Conservation (phyloP, 2,888 invertebrate genomes). For the Eumerus sabulonum region DNA sequence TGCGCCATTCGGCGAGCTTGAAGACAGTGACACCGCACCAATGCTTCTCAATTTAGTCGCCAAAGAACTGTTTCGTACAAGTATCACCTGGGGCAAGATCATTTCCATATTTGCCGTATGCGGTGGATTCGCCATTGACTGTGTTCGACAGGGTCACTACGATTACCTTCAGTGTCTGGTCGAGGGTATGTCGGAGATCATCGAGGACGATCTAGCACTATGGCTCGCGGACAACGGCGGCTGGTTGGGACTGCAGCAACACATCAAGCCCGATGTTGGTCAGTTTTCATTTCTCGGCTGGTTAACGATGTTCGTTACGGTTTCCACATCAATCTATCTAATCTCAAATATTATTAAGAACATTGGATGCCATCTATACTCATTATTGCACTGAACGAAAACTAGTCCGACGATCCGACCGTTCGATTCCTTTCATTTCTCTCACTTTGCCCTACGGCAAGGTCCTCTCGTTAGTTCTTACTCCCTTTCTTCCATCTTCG, state of each 20-base stretch:
- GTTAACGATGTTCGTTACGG: conserved; percentile 76
- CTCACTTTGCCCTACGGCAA: too few species aligned
- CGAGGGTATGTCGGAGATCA: conserved; percentile 87
- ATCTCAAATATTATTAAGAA: conserved; percentile 76
- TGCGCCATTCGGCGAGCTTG: conserved; percentile 82
- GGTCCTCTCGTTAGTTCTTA: too few species aligned
- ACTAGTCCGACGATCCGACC: too few species aligned
- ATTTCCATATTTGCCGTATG: conserved; percentile 90
- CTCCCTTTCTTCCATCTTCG: too few species aligned
- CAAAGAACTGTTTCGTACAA: conserved; percentile 84
- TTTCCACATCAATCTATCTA: conserved; percentile 76
- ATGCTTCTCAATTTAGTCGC: conserved; percentile 84
- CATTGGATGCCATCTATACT: conserved; percentile 77
- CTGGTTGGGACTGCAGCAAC: conserved; percentile 81
- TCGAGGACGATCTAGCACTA: conserved; percentile 83
- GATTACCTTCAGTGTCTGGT: conserved; percentile 88
- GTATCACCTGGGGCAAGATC: conserved; percentile 89
- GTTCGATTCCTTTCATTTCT: too few species aligned
- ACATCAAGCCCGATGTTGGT: conserved; percentile 75
- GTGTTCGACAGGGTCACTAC: conserved; percentile 86
- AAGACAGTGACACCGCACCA: conserved; percentile 79
- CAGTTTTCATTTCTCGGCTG: conserved; percentile 77
- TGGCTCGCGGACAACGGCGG: conserved; percentile 93
- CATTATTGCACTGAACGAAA: conserved; percentile 74
- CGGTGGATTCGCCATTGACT: conserved; percentile 90